Evolutionary conservation across 2,797 vertebrate genomes (phyloP).

Genomic region (Clarias laeviceps): DNA sequence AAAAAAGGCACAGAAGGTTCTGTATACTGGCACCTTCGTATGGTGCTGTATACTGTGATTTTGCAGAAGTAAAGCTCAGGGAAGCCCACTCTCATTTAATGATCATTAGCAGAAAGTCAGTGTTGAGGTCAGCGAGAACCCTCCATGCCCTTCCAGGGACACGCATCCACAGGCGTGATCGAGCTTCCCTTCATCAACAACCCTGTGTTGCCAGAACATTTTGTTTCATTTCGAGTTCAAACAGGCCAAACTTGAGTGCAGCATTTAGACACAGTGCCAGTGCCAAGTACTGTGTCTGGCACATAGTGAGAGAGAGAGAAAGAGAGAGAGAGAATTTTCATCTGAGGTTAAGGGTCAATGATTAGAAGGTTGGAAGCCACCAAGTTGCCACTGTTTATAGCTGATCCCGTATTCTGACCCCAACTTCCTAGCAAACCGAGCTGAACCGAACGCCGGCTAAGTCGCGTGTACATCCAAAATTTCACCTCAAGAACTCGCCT

Average conservation of each 20-base stretch:
- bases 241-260: background rate
- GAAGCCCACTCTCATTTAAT: slow-evolving; percentile 15
- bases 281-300: background rate
- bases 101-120: slow-evolving; percentile 21
- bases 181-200: background rate
- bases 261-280: background rate
- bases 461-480: background rate
- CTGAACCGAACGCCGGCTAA: too few species aligned
- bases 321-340: background rate
- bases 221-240: background rate
- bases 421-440: too few species aligned
- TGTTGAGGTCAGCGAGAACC: slow-evolving; percentile 7
- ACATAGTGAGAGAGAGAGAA: background rate
- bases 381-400: too few species aligned
- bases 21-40: slow-evolving; percentile 20
- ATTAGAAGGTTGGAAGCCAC: background rate
- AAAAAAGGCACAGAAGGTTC: background rate
- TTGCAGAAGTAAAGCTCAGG: background rate
- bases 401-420: too few species aligned
- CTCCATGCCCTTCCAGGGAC: background rate
- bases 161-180: background rate
- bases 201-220: background rate
- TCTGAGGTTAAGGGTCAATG: background rate
- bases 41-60: slow-evolving; percentile 6
- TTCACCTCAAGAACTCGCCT: too few species aligned